Conservation (phyloP, 2,888 invertebrate genomes). For the Hypselothyrea guttata region DNA sequence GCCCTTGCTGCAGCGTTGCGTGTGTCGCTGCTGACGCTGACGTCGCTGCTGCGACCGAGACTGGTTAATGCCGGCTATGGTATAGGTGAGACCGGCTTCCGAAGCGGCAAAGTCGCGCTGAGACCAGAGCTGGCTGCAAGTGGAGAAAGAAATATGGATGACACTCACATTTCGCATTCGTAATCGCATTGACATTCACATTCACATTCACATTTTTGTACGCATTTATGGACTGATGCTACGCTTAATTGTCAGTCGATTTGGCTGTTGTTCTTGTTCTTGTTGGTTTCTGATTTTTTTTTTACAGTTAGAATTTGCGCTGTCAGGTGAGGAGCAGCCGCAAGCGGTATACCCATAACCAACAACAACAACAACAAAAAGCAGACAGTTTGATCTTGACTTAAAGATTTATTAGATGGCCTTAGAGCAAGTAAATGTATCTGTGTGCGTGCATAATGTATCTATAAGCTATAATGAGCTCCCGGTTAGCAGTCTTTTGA, state of each 20-base stretch:
- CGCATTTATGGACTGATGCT: constrained; percentile 25
- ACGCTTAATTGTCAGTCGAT: constrained; percentile 40
- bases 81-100: constrained; percentile 81
- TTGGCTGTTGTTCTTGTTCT: constrained; percentile 27
- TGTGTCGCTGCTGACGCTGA: constrained; percentile 65
- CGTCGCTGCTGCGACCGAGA: constrained; percentile 63
- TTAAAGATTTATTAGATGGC: constrained; percentile 59
- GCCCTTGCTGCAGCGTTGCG: constrained; percentile 64
- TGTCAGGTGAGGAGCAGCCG: constrained; percentile 45
- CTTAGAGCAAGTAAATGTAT: constrained; percentile 28
- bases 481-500: constrained; percentile 49
- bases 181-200: constrained; percentile 20
- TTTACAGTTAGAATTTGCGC: constrained; percentile 70
- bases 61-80: constrained; percentile 79
- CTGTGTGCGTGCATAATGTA: constrained; percentile 8
- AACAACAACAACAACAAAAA: constrained; percentile 45
- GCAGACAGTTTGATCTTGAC: constrained; percentile 38
- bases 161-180: not conserved
- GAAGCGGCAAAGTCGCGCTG: constrained; percentile 80
- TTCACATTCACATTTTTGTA: constrained; percentile 32
- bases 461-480: constrained; percentile 28
- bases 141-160: not conserved
- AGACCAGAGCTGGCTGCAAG: constrained; percentile 74
- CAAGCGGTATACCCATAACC: constrained; percentile 44
- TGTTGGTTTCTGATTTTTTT: constrained; percentile 40